Evolutionary conservation across 2,113 vertebrate species (phyloP).

Genomic region (Eulemur macaco): DNA sequence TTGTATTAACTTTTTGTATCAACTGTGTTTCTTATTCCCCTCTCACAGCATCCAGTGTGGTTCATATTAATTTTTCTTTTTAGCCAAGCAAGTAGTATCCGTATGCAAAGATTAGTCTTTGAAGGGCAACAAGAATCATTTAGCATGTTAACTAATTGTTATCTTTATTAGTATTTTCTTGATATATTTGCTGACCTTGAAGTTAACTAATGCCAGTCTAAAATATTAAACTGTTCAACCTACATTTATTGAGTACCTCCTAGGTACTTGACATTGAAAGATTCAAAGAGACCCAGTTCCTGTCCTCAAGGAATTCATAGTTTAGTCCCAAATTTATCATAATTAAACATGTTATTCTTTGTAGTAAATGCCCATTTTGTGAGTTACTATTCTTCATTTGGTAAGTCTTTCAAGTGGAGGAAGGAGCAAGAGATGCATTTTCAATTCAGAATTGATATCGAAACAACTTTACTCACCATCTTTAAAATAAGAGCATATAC

Average conservation of each 20-base stretch:
- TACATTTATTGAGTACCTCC: neutral
- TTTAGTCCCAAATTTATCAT: neutral
- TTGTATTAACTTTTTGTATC: neutral
- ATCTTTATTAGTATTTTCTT: slow-evolving; percentile 18
- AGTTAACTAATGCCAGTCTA: neutral
- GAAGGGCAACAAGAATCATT: neutral
- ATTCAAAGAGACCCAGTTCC: neutral
- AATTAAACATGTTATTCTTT: slow-evolving; percentile 15
- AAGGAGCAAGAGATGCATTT: neutral
- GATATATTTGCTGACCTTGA: neutral
- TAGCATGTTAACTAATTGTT: slow-evolving; percentile 10
- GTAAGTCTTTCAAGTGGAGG: slow-evolving; percentile 19
- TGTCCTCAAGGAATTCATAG: neutral
- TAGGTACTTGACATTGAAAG: neutral
- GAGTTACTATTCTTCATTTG: slow-evolving; percentile 7
- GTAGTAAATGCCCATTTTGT: slow-evolving; percentile 23
- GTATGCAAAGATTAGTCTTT: neutral
- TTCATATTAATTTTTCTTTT: slow-evolving; percentile 42
- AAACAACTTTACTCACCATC: neutral
- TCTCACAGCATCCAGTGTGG: neutral
- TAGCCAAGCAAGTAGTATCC: neutral
- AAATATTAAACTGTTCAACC: slow-evolving; percentile 18
- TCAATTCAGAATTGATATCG: slow-evolving; percentile 20
- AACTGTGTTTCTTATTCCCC: neutral
- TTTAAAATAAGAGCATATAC: slow-evolving; percentile 14